These are phyloP conservation scores for Drosophila willistoni DNA, from an alignment of 1,140 invertebrate genomes.

Conservation along the genomic window DNA sequence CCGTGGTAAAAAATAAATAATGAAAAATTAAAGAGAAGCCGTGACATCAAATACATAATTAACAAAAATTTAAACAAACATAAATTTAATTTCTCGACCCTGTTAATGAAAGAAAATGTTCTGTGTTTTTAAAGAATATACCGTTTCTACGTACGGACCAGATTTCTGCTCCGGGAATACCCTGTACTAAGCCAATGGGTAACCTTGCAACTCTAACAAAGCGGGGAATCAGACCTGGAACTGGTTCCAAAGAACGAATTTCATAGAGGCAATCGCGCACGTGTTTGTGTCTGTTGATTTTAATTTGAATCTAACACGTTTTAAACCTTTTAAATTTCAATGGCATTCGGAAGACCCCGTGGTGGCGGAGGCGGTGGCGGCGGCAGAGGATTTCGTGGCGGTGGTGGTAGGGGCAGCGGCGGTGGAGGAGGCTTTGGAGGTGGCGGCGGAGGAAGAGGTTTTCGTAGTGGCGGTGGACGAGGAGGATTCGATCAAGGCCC, in stretches of 20 bases:
- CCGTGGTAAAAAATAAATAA: too few relatives aligned
- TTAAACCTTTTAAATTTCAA: constrained; percentile 48
- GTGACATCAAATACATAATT: too few relatives aligned
- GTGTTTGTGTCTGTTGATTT: constrained; percentile 24
- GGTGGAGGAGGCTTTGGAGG: constrained; percentile 78
- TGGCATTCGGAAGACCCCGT: constrained; percentile 84
- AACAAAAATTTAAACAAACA: too few relatives aligned
- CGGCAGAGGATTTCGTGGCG: constrained; percentile 40
- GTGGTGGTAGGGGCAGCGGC: constrained; percentile 14
- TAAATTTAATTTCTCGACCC: too few relatives aligned
- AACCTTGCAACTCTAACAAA: not conserved
- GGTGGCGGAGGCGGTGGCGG: constrained; percentile 31
- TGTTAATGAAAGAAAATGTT: too few relatives aligned
- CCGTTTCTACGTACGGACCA: too few relatives aligned
- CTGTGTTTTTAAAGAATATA: too few relatives aligned
- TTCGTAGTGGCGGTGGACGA: constrained; percentile 35
- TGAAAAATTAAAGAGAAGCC: too few relatives aligned
- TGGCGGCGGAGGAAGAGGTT: constrained; percentile 83
- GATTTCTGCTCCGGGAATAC: too few relatives aligned
- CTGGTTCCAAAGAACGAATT: not conserved
- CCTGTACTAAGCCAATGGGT: not conserved
- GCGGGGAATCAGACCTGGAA: not conserved
- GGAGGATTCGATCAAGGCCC: constrained; percentile 86
- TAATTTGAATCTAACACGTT: constrained; percentile 7
- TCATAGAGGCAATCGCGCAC: constrained; percentile 27